Evolutionary conservation across 2,797 vertebrate species (phyloP), one percentile per base, ranked within the genome.

Genomic region (Cyprinella venusta): DNA sequence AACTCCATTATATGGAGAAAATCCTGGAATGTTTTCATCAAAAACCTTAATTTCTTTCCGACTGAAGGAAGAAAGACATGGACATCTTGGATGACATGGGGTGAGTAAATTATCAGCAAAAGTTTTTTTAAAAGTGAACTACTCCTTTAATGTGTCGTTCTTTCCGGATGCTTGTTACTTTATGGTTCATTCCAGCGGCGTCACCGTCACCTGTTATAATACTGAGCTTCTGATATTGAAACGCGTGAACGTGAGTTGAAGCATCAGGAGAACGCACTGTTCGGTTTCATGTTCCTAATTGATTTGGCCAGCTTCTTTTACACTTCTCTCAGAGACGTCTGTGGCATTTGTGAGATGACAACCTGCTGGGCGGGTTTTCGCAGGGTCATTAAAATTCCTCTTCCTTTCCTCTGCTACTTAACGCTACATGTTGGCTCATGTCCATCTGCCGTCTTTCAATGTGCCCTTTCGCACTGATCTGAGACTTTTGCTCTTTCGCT

Each of bases 351-450:
- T 70, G 82, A 81, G 50, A 88, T 81, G 84, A 86, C 87, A 92
- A 94, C 94, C 92, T 93, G 93, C 94, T 91, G 82, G 90, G 91
- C 91, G 90, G 91, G 90, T 95, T 95, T 92, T 91, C 91, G 87
- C 77, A 84, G 64, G 89, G 86, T 91, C 88, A 86, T 86, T 94
- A 92, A 91, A 91, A 93, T 93, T 93, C 92, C 83, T 92, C 76
- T 85, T 91, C 89, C 90, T 45, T 87, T 83, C 87, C 86, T 75
- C 83, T 84, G 84, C 88, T 89, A 54, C 61, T 72, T 85, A 80
- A 88, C 79, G 80, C 3, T 82, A 45, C 88, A 88, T 86, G 70
- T 89, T 90, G 84, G 89, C 79, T 79, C 84, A 13, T 56, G 65
- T 87, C 87, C 87, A 42, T 84, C 72, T 79, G 50, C n/a, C 18